These are phyloP conservation scores for Halcyon smyrnensis DNA, from an alignment of 2,797 vertebrate genomes.

Conservation along the genomic window DNA sequence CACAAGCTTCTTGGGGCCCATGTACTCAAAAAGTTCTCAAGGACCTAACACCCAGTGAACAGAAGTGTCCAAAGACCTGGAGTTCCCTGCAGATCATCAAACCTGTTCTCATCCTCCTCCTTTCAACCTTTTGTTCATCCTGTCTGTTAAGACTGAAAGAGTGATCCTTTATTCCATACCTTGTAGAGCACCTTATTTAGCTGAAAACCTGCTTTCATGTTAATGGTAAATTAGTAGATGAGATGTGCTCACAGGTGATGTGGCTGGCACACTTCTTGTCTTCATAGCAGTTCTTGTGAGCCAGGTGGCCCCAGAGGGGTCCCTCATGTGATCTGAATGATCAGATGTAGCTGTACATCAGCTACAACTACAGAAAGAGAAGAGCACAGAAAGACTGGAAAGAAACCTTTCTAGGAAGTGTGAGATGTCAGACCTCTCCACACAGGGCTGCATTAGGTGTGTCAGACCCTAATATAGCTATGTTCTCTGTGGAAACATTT, in stretches of 20 bases:
- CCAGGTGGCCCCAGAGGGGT: not conserved
- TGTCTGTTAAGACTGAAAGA: not conserved
- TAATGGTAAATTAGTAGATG: not conserved
- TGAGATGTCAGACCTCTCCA: not conserved
- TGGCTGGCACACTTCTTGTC: not conserved
- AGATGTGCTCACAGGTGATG: not conserved
- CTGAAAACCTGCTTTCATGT: not conserved
- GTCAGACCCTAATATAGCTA: not conserved
- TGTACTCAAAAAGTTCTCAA: not conserved
- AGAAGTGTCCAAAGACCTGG: not conserved
- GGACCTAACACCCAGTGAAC: not conserved
- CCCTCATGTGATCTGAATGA: not conserved
- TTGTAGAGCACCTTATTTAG: not conserved
- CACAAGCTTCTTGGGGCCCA: not conserved
- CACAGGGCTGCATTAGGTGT: not conserved
- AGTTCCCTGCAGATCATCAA: not conserved
- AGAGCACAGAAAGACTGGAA: not conserved
- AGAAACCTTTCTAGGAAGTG: not conserved
- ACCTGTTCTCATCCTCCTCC: not conserved
- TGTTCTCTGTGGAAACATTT: not conserved
- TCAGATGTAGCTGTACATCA: no score
- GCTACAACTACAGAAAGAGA: not conserved
- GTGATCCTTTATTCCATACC: not conserved
- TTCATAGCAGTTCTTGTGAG: not conserved
- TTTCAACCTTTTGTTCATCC: not conserved